These are phyloP conservation scores for Globia sparganii DNA, from an alignment of 2,888 invertebrate genomes.

Conservation along the genomic window DNA sequence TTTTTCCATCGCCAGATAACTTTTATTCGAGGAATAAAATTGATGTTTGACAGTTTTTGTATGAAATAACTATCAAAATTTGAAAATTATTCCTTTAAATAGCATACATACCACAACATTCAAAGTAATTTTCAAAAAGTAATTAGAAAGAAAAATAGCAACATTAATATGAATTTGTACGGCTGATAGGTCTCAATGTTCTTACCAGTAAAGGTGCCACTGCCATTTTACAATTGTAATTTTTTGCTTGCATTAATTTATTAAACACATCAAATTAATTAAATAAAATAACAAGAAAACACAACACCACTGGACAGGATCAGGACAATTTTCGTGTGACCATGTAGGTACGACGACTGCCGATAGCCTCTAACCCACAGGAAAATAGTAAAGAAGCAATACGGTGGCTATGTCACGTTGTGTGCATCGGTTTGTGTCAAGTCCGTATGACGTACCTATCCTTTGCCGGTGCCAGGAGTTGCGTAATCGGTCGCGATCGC, in stretches of 20 bases:
- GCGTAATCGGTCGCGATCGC: constrained; percentile 66
- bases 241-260: constrained; percentile 15
- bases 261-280: constrained; percentile 19
- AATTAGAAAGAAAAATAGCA: neutral
- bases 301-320: constrained; percentile 49
- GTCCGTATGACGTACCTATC: constrained; percentile 81
- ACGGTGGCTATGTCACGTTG: constrained; percentile 83
- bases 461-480: constrained; percentile 71
- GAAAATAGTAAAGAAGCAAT: constrained; percentile 84
- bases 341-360: constrained; percentile 64
- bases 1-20: too few species aligned
- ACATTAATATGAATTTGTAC: neutral
- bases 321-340: constrained; percentile 65
- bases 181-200: constrained; percentile 1
- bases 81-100: too few species aligned
- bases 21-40: too few species aligned
- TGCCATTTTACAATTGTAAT: constrained; percentile 1
- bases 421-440: constrained; percentile 69
- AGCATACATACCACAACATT: neutral
- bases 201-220: constrained; percentile 39
- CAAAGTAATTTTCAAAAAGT: constrained; percentile 5
- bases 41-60: too few species aligned
- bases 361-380: constrained; percentile 74
- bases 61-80: too few species aligned
- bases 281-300: constrained; percentile 23